Percentiles rank a stretch among this genome's conserved stretches.
Conservation (phyloP, 2,113 vertebrate genomes). For the Elaphurus davidianus region DNA sequence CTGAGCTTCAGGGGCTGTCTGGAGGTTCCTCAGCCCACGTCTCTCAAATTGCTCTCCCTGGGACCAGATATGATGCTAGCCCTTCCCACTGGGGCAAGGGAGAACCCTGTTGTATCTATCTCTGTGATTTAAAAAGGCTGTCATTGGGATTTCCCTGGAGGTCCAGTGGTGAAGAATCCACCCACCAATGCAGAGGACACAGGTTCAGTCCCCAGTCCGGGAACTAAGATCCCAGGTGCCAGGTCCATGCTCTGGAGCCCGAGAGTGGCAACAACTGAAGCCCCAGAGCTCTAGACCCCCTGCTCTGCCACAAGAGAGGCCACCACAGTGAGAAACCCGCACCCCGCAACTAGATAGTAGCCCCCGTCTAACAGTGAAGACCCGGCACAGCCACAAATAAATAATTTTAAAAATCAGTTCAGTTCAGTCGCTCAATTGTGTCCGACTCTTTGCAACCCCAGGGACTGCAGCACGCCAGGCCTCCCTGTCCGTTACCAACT, state of each 20-base stretch:
- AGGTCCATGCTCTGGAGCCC: neutral
- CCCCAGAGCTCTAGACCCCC: neutral
- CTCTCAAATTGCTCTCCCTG: neutral
- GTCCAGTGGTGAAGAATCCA: neutral
- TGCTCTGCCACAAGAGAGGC: neutral
- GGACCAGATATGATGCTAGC: too few species aligned
- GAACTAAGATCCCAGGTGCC: neutral
- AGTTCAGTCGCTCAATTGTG: accelerated
- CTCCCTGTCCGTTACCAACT: neutral
- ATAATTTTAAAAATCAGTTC: neutral
- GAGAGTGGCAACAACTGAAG: neutral
- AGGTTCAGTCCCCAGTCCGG: accelerated
- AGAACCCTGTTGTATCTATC: neutral
- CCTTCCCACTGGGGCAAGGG: neutral
- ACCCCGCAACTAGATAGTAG: accelerated
- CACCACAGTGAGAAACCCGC: accelerated
- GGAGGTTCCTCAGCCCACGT: neutral
- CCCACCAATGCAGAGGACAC: neutral
- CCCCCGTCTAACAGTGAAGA: accelerated
- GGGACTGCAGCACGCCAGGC: neutral
- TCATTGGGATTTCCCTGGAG: neutral
- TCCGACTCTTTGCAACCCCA: neutral
- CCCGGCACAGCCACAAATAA: neutral
- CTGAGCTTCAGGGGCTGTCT: neutral
- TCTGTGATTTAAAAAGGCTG: accelerated